Evolutionary conservation across 2,888 invertebrate genomes (phyloP), one percentile per base, ranked within the genome.

Genomic region (Hermaeophaga mercurialis): DNA sequence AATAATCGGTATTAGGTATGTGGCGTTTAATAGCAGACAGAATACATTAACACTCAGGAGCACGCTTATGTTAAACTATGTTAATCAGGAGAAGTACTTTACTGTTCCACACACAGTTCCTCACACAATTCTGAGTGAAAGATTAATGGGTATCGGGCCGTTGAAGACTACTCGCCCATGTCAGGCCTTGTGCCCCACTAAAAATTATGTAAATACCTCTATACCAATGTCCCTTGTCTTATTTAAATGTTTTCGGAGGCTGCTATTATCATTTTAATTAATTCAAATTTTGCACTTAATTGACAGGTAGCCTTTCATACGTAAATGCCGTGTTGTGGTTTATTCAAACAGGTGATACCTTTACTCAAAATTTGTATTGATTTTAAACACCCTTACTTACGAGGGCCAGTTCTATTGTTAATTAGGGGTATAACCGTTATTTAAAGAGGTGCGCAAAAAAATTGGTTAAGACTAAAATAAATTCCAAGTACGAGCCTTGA

Each of bases 31-130:
- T 68, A 65, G 62, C 64, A 61, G 65, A 39, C 49, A 33, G 71
- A 69, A 71, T 71, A 69, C 60, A 70, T 71, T 71, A 70, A 64
- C 69, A 64, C 66, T 41, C 44, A 44, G 62, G 65, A 61, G 70
- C 71, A 71, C 71, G 69, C 71, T 70, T 71, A 71, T 71, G 71
- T 67, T 69, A 70, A 71, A 71, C 70, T 70, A 71, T 70, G 71
- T 67, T 68, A 71, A 71, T 71, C 62, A 70, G 58, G 33, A 44
- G n/a, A 45, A 58, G 66, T 62, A 59, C 65, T 62, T 59, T 65
- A 65, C 65, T 63, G 63, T 63, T 65, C 65, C 55, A 61, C 62
- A n/a, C n/a, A 63, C 61, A 52, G 52, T 44, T 52, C 43, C 52
- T 52, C 52, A 43, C 52, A 63, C 60, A 62, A 62, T 61, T 62